A percentile compares a stretch with the other conserved stretches of the same genome.
Evolutionary conservation across 2,797 vertebrate genomes (phyloP).

Genomic region (Philypnodon macrostomus): DNA sequence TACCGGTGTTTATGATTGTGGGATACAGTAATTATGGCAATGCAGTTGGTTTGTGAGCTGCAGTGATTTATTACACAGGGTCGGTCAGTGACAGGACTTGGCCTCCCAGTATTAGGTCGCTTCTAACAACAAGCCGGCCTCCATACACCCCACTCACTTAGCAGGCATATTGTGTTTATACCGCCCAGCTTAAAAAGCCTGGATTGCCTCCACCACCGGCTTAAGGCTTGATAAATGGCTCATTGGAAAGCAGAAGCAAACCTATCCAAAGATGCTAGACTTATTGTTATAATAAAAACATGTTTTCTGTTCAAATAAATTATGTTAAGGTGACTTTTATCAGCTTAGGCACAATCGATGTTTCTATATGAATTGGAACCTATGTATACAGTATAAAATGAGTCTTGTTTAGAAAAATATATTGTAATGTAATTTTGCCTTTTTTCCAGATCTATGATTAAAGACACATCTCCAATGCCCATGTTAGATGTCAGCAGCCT

Average conservation of each 20-base stretch:
- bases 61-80: constrained; percentile 77
- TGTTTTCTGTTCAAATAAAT: too few relatives aligned
- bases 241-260: constrained; percentile 63
- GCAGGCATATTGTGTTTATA: constrained; percentile 64
- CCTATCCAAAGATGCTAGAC: constrained; percentile 37
- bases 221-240: constrained; percentile 69
- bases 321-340: too few relatives aligned
- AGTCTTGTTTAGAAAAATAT: neutral
- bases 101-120: constrained; percentile 60
- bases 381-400: too few relatives aligned
- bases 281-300: constrained; percentile 31
- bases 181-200: constrained; percentile 53
- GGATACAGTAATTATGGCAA: constrained; percentile 65
- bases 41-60: constrained; percentile 51
- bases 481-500: constrained; percentile 85
- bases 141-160: constrained; percentile 73
- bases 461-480: constrained; percentile 82
- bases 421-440: constrained; percentile 1
- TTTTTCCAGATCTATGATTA: constrained; percentile 75
- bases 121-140: constrained; percentile 65
- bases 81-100: constrained; percentile 67
- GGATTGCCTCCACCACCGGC: constrained; percentile 53
- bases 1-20: constrained; percentile 29
- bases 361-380: too few relatives aligned
- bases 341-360: too few relatives aligned